Evolutionary conservation across 1,140 invertebrate genomes (phyloP), one percentile per base, ranked within the genome.

Genomic region (Drosophila watanabei): DNA sequence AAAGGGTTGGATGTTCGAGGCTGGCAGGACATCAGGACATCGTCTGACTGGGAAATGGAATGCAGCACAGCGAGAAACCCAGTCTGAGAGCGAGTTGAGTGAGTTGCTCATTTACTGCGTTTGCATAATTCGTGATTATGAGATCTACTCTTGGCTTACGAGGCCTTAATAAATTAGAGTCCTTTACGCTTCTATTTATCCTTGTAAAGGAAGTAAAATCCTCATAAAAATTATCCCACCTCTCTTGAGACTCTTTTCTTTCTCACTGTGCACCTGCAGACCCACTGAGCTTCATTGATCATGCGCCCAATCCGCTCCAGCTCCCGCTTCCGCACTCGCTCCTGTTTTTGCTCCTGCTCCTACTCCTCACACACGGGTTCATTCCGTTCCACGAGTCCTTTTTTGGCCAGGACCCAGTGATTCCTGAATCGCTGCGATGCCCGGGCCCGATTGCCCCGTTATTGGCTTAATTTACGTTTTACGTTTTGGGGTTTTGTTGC

Each of bases 391-490:
- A 18, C 30, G 70, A 65, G 69, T 75, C 41, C 75, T 71, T 56
- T 24, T 24, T 71, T 71, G 70, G 68, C 68, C 33, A 61, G 68
- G 11, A 7, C 30, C 45, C 57, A 45, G 57, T 72, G 70, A 73
- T 60, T 72, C 68, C 70, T 72, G 70, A 73, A 73, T 73, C 68
- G 68, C 33, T 49, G 20, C 49, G 54, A 54, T 76, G 75, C 46
- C 52, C 52, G 24, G 32, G 33, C 30, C 52, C 43, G 57, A 43
- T 45, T 65, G 59, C 51, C 63, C 65, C 68, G 73, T 89, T 88
- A 88, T 88, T 89, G 85, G 81, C 85, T 88, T 88, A 88, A 88
- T 88, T 88, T 88, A 81, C 85, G 75, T 87, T 86, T 82, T 76
- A 87, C 83, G 84, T 88, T 84, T 75, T 77, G 41, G 73, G 63